phyloP scores from a whole-genome alignment of 2,113 vertebrate genomes.

The Hemiscyllium ocellatum region DNA sequence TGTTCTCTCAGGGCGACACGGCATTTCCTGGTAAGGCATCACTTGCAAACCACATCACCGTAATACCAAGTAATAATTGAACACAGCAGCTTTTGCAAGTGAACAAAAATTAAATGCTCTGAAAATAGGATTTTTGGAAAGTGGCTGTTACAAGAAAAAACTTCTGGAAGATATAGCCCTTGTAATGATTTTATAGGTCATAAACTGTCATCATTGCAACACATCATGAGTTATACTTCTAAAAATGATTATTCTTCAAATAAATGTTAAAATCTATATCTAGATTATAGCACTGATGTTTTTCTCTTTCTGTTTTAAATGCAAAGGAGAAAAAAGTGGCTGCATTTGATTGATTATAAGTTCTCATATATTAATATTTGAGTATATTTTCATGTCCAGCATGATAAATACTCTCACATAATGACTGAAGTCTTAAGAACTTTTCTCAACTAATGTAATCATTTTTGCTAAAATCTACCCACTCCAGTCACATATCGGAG shows the following conservation, averaged over 20 bases:
- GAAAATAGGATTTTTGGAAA: neutral
- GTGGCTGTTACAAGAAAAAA: neutral
- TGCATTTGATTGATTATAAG: neutral
- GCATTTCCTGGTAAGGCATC: constrained; percentile 32
- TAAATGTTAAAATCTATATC: neutral
- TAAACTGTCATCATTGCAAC: neutral
- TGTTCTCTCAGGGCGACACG: neutral
- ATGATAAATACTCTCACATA: neutral
- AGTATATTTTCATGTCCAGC: neutral
- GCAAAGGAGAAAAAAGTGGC: neutral
- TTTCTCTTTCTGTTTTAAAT: neutral
- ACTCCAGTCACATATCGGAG: neutral
- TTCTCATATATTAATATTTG: neutral
- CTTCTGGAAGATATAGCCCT: neutral
- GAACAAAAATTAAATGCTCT: neutral
- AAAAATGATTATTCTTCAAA: neutral
- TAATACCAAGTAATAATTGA: constrained; percentile 29
- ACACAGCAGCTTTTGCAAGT: neutral
- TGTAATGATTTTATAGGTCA: neutral
- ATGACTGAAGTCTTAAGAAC: neutral
- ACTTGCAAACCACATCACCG: constrained; percentile 21
- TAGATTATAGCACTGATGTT: neutral
- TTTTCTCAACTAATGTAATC: neutral
- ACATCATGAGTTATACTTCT: neutral
- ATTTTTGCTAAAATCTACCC: neutral